Evolutionary conservation across 2,797 vertebrate genomes (phyloP), one percentile per base, ranked within the genome.

Genomic region (Hoplostethus mediterraneus): DNA sequence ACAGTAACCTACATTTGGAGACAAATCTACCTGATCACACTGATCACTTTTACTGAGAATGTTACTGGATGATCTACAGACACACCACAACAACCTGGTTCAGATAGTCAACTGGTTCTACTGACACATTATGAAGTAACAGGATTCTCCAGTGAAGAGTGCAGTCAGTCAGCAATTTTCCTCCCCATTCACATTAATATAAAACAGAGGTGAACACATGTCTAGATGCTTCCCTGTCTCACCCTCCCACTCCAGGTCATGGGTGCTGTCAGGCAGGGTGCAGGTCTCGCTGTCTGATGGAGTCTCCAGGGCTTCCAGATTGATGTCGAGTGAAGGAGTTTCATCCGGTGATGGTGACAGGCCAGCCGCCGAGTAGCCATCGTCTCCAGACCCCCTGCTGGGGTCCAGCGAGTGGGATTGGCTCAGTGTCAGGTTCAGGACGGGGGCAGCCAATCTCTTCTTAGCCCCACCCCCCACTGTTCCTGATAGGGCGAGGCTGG

Each of bases 281-380:
- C 93, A 93, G 0, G 94, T 90, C 83, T 96, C 96, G 0, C 95
- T 96, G 84, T 93, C 95, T 0, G 94, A 96, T 0, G 96, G 96
- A 0, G 95, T 97, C 73, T 97, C 96, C 89, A 97, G 68, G 0
- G 93, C 95, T 0, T 96, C 96, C 59, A 97, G 63, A 61, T 96
- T 92, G 74, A 97, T 93, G 81, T 97, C 94, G 0, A 94, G 74
- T 0, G 92, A 92, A 0, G 81, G 80, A 0, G 92, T 93, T 11
- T 92, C 91, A 0, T 92, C 68, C 0, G 83, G 75, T 0, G 85
- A 0, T 21, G 83, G 79, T 0, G 90, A 89, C 0, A 90, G 61
- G 0, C 87, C 71, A 0, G 91, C 89, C 0, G 86, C 73, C 0
- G 86, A 71, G 62, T 90, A 90, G 4, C 91, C 79, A 0, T 87